Base-by-base conservation (phyloP, 2,888 invertebrate genomes). In the Megalurothrips usitatus region DNA sequence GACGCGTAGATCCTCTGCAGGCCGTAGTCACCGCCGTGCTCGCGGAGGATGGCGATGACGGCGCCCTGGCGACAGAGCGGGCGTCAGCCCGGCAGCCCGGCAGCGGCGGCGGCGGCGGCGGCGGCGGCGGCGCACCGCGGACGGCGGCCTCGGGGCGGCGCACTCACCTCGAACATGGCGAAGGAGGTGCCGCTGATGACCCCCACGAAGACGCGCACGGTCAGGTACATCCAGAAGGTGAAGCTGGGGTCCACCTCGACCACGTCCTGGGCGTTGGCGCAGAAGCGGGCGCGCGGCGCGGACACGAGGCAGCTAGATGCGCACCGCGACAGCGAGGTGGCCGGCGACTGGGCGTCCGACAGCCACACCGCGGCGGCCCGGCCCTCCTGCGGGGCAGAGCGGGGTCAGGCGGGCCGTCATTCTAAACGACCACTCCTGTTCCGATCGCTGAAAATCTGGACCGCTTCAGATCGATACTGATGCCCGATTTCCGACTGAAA, bases 1-100 rank as follows among this genome's bases (percentile, higher is more conserved):
- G 92, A 92, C 63, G 93, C 94, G 85, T 93, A 94, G 81, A 94
- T 91, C 82, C 93, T 88, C 87, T 94, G 94, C 83, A 94, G 87
- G 0, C 94, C 94, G 84, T 94, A 94, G 87, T 94, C 94, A 0
- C 93, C 94, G 84, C 92, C 90, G 85, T 93, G 92, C 84, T 94
- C 93, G 82, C 93, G 88, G 82, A 94, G 88, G 84, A 94, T 92
- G 9, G 94, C 92, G 82, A 94, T 92, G 3, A 93, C 93, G 0
- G 94, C 94, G 1, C 94, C 87, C 84, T 79, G 49, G 68, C 3
- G 34, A 79, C 4, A 11, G 10, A 28, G 79, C 9, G 0, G 26
- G 9, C 6, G 34, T 43, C 34, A 43, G 6, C 6, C 3, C 6
- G 2, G 34, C 2, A 4, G 34, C 6, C 34, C 34, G 34, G 34